A percentile compares a stretch with the other conserved stretches of the same genome.
phyloP scores from a whole-genome alignment of 2,888 invertebrate genomes.

The Camptogramma bilineatum region DNA sequence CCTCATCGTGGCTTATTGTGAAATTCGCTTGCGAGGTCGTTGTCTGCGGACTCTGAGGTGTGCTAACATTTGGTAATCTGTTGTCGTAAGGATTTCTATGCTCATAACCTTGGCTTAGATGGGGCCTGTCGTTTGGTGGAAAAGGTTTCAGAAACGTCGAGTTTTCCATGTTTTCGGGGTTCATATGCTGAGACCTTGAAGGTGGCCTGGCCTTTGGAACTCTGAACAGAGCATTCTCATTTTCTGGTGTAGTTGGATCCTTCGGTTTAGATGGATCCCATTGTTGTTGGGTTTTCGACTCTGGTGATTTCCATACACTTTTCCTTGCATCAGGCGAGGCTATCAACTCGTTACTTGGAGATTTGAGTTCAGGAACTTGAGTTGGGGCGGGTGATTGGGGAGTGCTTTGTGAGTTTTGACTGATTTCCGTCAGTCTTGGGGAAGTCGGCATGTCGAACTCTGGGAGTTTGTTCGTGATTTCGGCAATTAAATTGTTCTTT shows the following conservation, averaged over 20 bases:
- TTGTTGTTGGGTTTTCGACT: conserved; percentile 61
- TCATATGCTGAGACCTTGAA: conserved; percentile 83
- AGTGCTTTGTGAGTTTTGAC: conserved; percentile 74
- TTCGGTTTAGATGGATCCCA: conserved; percentile 77
- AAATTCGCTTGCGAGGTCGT: conserved; percentile 70
- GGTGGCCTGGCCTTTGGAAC: conserved; percentile 88
- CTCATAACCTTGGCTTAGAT: conserved; percentile 74
- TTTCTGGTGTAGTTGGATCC: conserved; percentile 66
- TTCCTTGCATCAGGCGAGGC: conserved; percentile 67
- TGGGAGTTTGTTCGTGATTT: conserved; percentile 68
- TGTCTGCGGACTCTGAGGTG: conserved; percentile 63
- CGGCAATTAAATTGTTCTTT: conserved; percentile 63
- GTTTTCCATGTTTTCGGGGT: conserved; percentile 78
- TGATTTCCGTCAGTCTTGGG: conserved; percentile 76
- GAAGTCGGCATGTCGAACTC: conserved; percentile 81
- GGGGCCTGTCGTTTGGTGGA: conserved; percentile 83
- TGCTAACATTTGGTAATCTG: conserved; percentile 56
- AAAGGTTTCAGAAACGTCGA: conserved; percentile 87
- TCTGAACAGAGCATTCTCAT: conserved; percentile 85
- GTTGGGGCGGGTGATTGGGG: conserved; percentile 73
- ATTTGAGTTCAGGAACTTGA: conserved; percentile 72
- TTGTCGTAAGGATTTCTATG: conserved; percentile 77
- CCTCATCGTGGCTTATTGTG: conserved; percentile 77
- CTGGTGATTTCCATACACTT: conserved; percentile 80
- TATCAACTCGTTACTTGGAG: conserved; percentile 66